Evolutionary conservation across 2,888 invertebrate species (phyloP).

Genomic region (Smittia sp.): DNA sequence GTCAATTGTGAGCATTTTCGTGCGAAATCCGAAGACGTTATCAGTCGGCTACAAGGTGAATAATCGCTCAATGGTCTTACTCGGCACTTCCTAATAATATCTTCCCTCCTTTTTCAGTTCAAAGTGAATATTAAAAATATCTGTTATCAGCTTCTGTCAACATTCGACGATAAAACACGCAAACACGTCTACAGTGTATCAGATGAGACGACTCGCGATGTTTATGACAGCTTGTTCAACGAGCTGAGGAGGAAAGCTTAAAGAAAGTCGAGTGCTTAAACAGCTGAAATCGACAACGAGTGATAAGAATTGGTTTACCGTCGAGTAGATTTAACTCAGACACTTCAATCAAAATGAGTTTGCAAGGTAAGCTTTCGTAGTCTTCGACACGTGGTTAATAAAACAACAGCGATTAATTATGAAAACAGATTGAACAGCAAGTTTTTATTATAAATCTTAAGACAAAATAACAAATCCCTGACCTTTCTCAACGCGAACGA

Average conservation of each 20-base stretch:
- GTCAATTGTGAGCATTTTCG: slow-evolving; percentile 21
- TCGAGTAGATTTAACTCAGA: too few relatives aligned
- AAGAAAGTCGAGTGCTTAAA: neutral
- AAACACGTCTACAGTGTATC: slow-evolving; percentile 19
- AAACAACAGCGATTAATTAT: too few relatives aligned
- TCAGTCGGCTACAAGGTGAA: slow-evolving; percentile 28
- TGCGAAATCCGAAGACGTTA: slow-evolving; percentile 33
- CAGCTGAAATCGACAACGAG: too few relatives aligned
- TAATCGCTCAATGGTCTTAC: neutral
- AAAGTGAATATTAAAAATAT: slow-evolving; percentile 35
- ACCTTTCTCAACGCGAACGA: neutral
- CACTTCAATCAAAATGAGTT: too few relatives aligned
- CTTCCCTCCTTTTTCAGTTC: slow-evolving; percentile 22
- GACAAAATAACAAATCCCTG: too few relatives aligned
- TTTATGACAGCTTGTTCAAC: slow-evolving; percentile 20
- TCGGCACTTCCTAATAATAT: neutral
- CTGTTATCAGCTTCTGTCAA: slow-evolving; percentile 35
- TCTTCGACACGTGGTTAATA: too few relatives aligned
- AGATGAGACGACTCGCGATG: slow-evolving; percentile 29
- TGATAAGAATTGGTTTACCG: too few relatives aligned
- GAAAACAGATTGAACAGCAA: too few relatives aligned
- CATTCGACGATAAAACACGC: slow-evolving; percentile 31
- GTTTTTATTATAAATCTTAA: too few relatives aligned
- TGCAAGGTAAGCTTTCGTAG: too few relatives aligned
- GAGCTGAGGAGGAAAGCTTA: neutral